A percentile compares a stretch with the other conserved stretches of the same genome.
Conservation (phyloP, 2,113 vertebrate species). For the Oncorhynchus keta region DNA sequence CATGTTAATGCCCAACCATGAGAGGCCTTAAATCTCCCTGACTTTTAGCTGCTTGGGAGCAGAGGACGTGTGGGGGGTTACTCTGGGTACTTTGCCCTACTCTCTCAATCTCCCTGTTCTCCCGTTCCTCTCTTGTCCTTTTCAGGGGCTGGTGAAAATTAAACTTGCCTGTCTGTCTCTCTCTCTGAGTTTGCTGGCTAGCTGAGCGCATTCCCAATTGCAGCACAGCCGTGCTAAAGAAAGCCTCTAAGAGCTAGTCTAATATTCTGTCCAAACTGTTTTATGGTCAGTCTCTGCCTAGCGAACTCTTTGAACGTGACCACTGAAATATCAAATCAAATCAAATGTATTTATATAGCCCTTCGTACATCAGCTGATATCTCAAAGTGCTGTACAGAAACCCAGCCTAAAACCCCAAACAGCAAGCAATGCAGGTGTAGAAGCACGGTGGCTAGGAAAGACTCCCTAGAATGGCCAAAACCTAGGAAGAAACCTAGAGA, state of each 20-base stretch:
- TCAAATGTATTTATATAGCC: no score
- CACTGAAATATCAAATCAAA: no score
- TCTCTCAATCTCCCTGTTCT: not conserved
- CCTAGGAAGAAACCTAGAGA: no score
- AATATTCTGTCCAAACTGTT: not conserved
- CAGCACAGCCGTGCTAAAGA: not conserved
- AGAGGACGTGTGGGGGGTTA: not conserved
- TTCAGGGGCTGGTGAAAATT: not conserved
- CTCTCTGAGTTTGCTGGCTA: not conserved
- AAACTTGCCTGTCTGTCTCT: not conserved
- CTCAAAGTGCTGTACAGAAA: no score
- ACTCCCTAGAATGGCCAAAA: no score
- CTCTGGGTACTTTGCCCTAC: not conserved
- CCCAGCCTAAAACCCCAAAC: no score
- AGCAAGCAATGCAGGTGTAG: no score
- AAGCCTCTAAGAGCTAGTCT: not conserved
- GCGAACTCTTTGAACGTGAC: not conserved
- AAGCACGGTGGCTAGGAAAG: no score
- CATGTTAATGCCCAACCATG: not conserved
- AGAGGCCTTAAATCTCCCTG: slow-evolving; percentile 14
- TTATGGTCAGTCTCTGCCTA: not conserved
- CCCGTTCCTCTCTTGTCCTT: not conserved
- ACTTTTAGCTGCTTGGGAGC: slow-evolving; percentile 3
- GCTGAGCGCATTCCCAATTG: no score
- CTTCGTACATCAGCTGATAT: no score